Evolutionary conservation across 2,797 vertebrate species (phyloP), one percentile per base, ranked within the genome.

Genomic region (Hipposideros larvatus): DNA sequence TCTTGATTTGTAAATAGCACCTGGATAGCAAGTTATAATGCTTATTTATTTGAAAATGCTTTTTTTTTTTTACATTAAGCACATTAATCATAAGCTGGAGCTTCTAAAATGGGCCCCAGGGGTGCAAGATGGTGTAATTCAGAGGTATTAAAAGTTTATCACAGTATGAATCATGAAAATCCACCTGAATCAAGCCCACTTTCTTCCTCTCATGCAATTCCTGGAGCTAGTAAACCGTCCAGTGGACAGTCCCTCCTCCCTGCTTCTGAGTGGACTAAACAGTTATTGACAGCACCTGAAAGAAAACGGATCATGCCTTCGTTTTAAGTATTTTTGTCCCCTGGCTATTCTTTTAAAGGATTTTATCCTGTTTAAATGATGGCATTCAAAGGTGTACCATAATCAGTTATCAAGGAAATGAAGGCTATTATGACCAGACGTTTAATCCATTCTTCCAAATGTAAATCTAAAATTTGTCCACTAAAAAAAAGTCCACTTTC

Each of bases 41-140:
- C 98, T 99, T 99, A 99, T 99, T 99, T 99, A 99, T 98, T 99
- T 98, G 98, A 99, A 98, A 98, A 98, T 98, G 98, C 97, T 98
- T 98, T 98, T 98, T 97, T 55, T 88, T 93, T 88, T 91, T 80
- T 73, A 98, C 94, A 97, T 97, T 98, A 98, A 99, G 98, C 98
- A 98, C 97, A 98, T 98, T 98, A 96, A 98, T 98, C 98, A 98
- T 98, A 95, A 98, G 98, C 98, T 97, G 94, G 98, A 97, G 97
- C 96, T 98, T 98, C 98, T 98, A 97, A 98, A 98, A 97, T 98
- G 98, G 98, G 91, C 91, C 96, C 97, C 96, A 96, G 96, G 73
- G 97, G 96, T 98, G 95, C 97, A 98, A 98, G 96, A 94, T 97
- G 98, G 96, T 98, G 97, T 98, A 97, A 98, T 98, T 97, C 98